Evolutionary conservation across 2,888 invertebrate species (phyloP).

Genomic region (Coelinius sp.): DNA sequence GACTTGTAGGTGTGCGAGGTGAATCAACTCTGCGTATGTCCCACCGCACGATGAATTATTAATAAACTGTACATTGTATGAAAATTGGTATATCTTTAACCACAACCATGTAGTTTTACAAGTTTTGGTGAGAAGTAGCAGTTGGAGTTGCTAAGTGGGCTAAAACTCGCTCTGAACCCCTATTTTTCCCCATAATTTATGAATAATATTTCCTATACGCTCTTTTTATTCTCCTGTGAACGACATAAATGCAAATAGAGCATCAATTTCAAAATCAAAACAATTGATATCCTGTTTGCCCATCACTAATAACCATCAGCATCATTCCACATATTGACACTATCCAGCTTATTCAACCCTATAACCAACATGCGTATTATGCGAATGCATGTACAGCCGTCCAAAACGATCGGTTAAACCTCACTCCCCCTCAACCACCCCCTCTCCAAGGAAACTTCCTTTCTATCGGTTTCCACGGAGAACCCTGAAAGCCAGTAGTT

Average conservation of each 20-base stretch:
- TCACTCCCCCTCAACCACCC: not conserved
- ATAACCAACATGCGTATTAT: not conserved
- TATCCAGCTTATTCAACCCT: not conserved
- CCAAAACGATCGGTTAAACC: conserved; percentile 3
- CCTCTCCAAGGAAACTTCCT: conserved; percentile 49
- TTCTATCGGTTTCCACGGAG: conserved; percentile 45
- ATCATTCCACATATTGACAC: conserved; percentile 22
- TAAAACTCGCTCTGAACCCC: not conserved
- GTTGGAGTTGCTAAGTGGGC: not conserved
- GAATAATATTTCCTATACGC: not conserved
- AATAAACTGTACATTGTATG: not conserved
- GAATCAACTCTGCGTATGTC: not conserved
- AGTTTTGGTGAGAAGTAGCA: not conserved
- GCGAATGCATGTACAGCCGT: conserved; percentile 21
- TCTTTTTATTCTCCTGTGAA: not conserved
- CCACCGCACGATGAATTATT: not conserved
- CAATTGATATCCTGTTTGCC: not conserved
- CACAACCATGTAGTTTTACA: not conserved
- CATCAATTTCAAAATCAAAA: not conserved
- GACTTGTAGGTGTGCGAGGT: not conserved
- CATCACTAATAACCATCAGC: not conserved
- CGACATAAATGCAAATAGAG: too few species aligned
- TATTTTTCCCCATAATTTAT: not conserved
- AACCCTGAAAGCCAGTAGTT: conserved; percentile 40
- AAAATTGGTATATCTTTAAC: not conserved